Base-by-base conservation (phyloP, 1,140 invertebrate genomes). In the Chymomyza costata region DNA sequence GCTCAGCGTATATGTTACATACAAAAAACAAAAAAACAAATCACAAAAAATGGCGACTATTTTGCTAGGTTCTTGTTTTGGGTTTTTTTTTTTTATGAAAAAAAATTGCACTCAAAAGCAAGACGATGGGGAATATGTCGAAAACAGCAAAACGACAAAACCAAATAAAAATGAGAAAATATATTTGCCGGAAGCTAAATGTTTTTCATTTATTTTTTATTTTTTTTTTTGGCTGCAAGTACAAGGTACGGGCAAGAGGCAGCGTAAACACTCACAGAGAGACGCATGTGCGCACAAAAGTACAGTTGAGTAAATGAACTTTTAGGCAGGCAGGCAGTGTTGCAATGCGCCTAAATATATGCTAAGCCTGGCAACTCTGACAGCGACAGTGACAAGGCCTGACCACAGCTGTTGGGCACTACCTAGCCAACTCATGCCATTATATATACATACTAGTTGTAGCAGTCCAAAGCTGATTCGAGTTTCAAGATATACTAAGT, bases 161-260 rank as follows among this genome's bases (percentile, higher is more conserved):
- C 21, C 18, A 30, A 31, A 30, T 18, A 32, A 13, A 45, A 31
- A 73, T 73, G 68, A 57, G 50, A 49, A 73, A 63, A 73, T 65
- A 71, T 53, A 69, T 65, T 65, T 71, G 66, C 68, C 68, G 68
- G 68, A 73, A 73, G 68, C 68, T 51, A 73, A 73, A 73, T 73
- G 69, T 71, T 73, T 59, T 63, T 46, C 56, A 47, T 41, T 47
- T 48, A 56, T 57, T 34, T 46, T 25, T 40, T 1, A 6, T 17
- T 13, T 13, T 19, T 41, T 17, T 41, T 13, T 3, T n/a, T 10
- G 10, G 51, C 43, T 10, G 15, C n/a, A n/a, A n/a, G n/a, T n/a
- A n/a, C n/a, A n/a, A n/a, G n/a, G 8, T 8, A 25, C 21, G 8
- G 21, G 8, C 8, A 25, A 8, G 21, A 25, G 21, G 21, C n/a